Conservation (phyloP, 1,140 invertebrate species). For the Microplitis mediator region DNA sequence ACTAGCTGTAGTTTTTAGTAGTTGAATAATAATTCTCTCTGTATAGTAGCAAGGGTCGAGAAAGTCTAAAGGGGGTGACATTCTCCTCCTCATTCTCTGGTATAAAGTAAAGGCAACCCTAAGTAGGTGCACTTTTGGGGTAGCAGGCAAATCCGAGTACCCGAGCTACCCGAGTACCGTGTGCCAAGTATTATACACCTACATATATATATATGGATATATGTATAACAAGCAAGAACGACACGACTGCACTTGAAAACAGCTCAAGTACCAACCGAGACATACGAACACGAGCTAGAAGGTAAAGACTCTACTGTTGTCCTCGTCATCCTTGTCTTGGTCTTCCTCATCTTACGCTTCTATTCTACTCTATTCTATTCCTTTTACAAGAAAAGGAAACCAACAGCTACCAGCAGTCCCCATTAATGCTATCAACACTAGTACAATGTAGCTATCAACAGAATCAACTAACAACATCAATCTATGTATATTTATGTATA, state of each 20-base stretch:
- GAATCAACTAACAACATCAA: too few species aligned
- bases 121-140: conserved; percentile 46
- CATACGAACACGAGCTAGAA: conserved; percentile 24
- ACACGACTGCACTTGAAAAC: conserved; percentile 39
- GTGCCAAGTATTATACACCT: too few species aligned
- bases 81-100: too few species aligned
- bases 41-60: background rate
- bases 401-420: too few species aligned
- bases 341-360: background rate
- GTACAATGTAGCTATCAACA: too few species aligned
- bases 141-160: conserved; percentile 36
- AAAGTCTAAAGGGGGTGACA: background rate
- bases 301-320: too few species aligned
- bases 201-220: too few species aligned
- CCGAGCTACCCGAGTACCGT: background rate
- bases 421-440: background rate
- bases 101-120: too few species aligned
- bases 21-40: background rate
- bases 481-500: conserved; percentile 15
- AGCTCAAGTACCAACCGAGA: conserved; percentile 47
- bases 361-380: conserved; percentile 21
- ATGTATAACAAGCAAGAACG: too few species aligned
- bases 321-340: background rate
- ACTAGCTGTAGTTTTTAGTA: background rate
- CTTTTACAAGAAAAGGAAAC: conserved; percentile 29